phyloP scores from a whole-genome alignment of 2,113 vertebrate species.

The Hippopotamus amphibius region DNA sequence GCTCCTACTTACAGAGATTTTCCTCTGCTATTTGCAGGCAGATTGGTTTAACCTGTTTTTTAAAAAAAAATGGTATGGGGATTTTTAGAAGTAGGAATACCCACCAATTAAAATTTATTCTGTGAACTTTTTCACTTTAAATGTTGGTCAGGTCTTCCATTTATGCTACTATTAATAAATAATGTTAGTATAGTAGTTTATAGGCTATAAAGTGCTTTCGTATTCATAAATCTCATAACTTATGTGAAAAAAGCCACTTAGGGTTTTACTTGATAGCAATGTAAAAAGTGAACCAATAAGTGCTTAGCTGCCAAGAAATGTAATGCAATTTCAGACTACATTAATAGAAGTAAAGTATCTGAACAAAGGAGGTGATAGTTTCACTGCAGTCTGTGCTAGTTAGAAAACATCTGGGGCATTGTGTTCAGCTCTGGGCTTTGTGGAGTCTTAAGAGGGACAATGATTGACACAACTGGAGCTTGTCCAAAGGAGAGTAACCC shows the following conservation, averaged over 20 bases:
- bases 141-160: background rate
- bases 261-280: background rate
- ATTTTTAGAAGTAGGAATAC: conserved; percentile 33
- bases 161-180: conserved; percentile 14
- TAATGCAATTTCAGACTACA: background rate
- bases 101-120: conserved; percentile 28
- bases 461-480: background rate
- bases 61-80: background rate
- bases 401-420: background rate
- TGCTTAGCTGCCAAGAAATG: conserved; percentile 31
- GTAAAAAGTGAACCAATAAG: background rate
- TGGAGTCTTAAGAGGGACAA: background rate
- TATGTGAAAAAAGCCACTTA: background rate
- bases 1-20: background rate
- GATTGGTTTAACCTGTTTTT: background rate
- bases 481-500: background rate
- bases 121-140: conserved; percentile 46
- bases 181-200: background rate
- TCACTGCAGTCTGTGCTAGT: background rate
- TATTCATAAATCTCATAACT: conserved; percentile 47
- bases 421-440: background rate
- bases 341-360: conserved; percentile 20
- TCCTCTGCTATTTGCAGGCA: background rate
- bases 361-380: conserved; percentile 16
- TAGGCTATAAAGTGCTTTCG: conserved; percentile 17